Evolutionary conservation across 2,113 vertebrate species (phyloP).

Genomic region (Macrotis lagotis): DNA sequence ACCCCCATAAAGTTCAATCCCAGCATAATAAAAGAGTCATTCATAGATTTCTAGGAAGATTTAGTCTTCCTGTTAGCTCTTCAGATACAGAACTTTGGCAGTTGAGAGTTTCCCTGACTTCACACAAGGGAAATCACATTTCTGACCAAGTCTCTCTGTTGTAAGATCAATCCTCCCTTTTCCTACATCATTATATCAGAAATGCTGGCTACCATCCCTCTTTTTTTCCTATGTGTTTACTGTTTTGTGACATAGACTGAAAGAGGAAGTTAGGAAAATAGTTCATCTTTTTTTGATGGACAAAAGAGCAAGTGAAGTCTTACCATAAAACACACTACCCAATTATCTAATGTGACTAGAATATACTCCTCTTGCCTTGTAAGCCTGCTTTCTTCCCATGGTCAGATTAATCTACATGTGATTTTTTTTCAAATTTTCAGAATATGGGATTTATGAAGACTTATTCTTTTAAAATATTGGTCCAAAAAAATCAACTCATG

Average conservation of each 20-base stretch:
- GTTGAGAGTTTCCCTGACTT: background rate
- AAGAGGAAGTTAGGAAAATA: slow-evolving; percentile 10
- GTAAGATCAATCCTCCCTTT: background rate
- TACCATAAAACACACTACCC: background rate
- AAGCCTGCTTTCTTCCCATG: background rate
- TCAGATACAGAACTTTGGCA: slow-evolving; percentile 40
- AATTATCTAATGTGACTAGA: background rate
- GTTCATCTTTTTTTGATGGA: slow-evolving; percentile 12
- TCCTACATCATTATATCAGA: slow-evolving; percentile 47
- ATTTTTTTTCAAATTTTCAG: background rate
- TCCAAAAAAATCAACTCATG: slow-evolving; percentile 24
- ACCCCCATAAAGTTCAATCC: background rate
- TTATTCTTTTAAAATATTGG: background rate
- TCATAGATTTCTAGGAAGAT: slow-evolving; percentile 33
- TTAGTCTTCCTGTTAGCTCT: background rate
- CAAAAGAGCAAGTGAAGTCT: background rate
- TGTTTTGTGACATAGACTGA: background rate
- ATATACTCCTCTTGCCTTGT: background rate
- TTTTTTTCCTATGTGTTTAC: slow-evolving; percentile 22
- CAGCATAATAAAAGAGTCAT: slow-evolving; percentile 40
- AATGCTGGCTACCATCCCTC: background rate
- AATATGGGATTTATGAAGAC: background rate
- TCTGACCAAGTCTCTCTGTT: slow-evolving; percentile 14
- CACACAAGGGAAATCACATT: slow-evolving; percentile 45
- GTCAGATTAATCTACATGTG: too few species aligned